These are phyloP conservation scores for Channa maculata DNA, from an alignment of 2,113 vertebrate species.

Conservation along the genomic window DNA sequence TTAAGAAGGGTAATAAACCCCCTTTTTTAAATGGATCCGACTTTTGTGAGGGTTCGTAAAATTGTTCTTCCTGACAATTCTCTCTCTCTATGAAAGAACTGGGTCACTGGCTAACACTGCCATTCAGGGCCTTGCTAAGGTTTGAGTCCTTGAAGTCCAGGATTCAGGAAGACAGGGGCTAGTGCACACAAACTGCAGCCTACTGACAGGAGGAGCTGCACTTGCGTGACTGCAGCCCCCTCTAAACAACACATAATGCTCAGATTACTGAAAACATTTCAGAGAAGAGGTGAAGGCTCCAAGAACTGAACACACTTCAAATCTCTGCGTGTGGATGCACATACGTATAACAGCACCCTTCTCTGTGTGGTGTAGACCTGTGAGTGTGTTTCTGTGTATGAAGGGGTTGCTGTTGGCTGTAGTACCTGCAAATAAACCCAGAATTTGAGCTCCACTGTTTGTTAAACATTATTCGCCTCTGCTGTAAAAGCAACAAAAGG, in stretches of 20 bases:
- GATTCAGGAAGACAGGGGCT: slow-evolving; percentile 56
- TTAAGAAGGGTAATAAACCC: slow-evolving; percentile 61
- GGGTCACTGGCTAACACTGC: slow-evolving; percentile 69
- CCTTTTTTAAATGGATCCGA: slow-evolving; percentile 48
- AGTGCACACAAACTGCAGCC: slow-evolving; percentile 62
- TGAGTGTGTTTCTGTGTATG: slow-evolving; percentile 19
- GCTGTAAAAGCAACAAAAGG: slow-evolving; percentile 70
- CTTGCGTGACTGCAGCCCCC: slow-evolving; percentile 55
- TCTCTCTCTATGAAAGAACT: slow-evolving; percentile 73
- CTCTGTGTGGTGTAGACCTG: slow-evolving; percentile 18
- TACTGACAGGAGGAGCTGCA: slow-evolving; percentile 56
- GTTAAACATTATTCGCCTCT: slow-evolving; percentile 67
- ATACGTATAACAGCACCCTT: slow-evolving; percentile 21
- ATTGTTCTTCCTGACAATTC: slow-evolving; percentile 66
- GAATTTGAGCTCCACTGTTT: slow-evolving; percentile 66
- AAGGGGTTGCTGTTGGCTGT: slow-evolving; percentile 43
- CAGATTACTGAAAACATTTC: slow-evolving; percentile 65
- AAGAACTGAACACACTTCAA: slow-evolving; percentile 34
- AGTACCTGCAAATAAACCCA: slow-evolving; percentile 53
- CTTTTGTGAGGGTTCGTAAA: slow-evolving; percentile 58
- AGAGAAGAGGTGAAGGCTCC: slow-evolving; percentile 39
- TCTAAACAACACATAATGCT: slow-evolving; percentile 62
- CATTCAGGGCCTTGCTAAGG: slow-evolving; percentile 58
- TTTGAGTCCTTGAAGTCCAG: slow-evolving; percentile 52
- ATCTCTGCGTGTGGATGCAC: slow-evolving; percentile 35